Conservation (phyloP, 2,797 vertebrate species). For the Poeciliopsis gracilis region DNA sequence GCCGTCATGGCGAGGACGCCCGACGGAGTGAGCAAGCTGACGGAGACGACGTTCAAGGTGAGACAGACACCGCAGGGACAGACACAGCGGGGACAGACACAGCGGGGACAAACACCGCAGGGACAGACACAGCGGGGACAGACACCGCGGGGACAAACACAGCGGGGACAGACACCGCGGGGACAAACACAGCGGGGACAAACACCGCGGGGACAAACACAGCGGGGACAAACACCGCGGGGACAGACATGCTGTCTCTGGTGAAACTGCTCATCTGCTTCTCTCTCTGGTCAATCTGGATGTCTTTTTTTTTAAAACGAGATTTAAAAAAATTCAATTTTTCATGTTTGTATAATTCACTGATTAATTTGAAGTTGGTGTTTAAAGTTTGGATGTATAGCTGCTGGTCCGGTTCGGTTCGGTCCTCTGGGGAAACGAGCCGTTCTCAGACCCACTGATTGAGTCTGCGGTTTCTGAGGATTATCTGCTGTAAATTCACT, state of each 20-base stretch:
- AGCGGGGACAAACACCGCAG: slow-evolving; percentile 12
- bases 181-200: slow-evolving; percentile 15
- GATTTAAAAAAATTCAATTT: too few relatives aligned
- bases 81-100: slow-evolving; percentile 17
- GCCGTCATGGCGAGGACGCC: slow-evolving; percentile 87
- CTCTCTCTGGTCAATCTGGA: too few relatives aligned
- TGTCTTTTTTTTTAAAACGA: neutral
- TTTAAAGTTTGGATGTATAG: neutral
- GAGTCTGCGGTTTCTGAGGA: too few relatives aligned
- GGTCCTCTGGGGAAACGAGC: too few relatives aligned
- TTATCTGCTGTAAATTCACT: too few relatives aligned
- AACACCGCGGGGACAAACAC: slow-evolving; percentile 13
- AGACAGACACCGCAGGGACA: slow-evolving; percentile 52
- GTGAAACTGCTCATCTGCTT: too few relatives aligned
- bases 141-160: slow-evolving; percentile 11
- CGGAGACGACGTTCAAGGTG: slow-evolving; percentile 94
- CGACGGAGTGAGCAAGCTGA: slow-evolving; percentile 91
- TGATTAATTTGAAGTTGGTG: too few relatives aligned
- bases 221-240: slow-evolving; percentile 9
- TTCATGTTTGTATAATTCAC: too few relatives aligned
- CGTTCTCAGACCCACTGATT: neutral
- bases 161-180: too few relatives aligned
- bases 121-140: slow-evolving; percentile 14
- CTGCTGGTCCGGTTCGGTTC: too few relatives aligned
- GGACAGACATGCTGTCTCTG: slow-evolving; percentile 18